A percentile compares a stretch with the other conserved stretches of the same genome.
phyloP scores from a whole-genome alignment of 2,113 vertebrate species.

The Furnarius figulus region DNA sequence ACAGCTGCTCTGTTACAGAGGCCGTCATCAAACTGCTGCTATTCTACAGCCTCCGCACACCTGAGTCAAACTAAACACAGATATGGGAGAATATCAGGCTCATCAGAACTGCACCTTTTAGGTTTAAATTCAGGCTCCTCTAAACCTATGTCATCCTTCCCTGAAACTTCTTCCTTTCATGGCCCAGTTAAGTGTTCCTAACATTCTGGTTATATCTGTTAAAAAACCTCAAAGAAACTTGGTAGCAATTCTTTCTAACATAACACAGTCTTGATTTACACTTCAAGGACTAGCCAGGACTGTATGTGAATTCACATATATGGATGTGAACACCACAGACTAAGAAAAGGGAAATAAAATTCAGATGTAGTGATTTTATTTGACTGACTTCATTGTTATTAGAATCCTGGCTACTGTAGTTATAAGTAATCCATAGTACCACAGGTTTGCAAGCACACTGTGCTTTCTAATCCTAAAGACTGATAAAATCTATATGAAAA shows the following conservation, averaged over 20 bases:
- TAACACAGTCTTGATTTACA: neutral
- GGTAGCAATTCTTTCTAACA: neutral
- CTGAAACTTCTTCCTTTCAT: neutral
- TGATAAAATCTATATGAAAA: neutral
- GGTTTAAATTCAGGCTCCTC: neutral
- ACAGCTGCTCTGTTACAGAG: neutral
- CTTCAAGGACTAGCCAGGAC: neutral
- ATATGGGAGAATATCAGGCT: neutral
- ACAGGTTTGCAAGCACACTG: neutral
- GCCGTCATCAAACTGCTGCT: neutral
- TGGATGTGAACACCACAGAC: neutral
- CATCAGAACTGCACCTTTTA: neutral
- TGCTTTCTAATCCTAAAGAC: neutral
- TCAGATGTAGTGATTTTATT: neutral
- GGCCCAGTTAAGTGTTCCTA: neutral
- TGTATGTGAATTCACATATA: neutral
- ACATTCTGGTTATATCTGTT: neutral
- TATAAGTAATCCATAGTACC: neutral
- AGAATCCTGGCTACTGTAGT: neutral
- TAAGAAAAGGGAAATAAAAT: neutral
- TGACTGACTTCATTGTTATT: neutral
- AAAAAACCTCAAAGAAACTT: neutral
- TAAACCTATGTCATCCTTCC: neutral
- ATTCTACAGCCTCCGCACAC: accelerated
- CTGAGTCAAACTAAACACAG: neutral